Evolutionary conservation across 2,113 vertebrate genomes (phyloP).

Genomic region (Myrmecophaga tridactyla): DNA sequence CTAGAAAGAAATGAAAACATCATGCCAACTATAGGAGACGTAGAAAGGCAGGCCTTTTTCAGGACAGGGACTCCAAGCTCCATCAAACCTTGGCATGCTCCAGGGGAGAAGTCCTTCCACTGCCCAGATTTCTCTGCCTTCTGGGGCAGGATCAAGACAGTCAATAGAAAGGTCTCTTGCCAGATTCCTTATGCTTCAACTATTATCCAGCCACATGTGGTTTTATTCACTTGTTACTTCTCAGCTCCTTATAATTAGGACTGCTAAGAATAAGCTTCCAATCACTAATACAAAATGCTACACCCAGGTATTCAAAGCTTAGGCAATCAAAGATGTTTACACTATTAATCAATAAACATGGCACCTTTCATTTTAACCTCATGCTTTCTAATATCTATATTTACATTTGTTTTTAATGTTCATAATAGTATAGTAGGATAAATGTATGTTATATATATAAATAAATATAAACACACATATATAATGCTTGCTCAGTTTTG

Average conservation of each 20-base stretch:
- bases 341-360: neutral
- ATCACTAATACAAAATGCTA: neutral
- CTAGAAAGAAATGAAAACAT: neutral
- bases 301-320: neutral
- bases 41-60: neutral
- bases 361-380: neutral
- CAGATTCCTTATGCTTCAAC: neutral
- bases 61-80: neutral
- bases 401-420: neutral
- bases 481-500: neutral
- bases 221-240: too few relatives aligned
- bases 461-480: neutral
- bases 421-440: neutral
- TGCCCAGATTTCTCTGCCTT: neutral
- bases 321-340: neutral
- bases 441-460: neutral
- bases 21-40: neutral
- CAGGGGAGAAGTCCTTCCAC: neutral
- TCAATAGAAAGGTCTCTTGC: too few relatives aligned
- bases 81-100: neutral
- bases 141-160: neutral
- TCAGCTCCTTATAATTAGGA: neutral
- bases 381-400: neutral
- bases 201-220: rapidly evolving
- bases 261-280: neutral